Base-by-base conservation (phyloP, 2,888 invertebrate species). In the Spialia ferax region DNA sequence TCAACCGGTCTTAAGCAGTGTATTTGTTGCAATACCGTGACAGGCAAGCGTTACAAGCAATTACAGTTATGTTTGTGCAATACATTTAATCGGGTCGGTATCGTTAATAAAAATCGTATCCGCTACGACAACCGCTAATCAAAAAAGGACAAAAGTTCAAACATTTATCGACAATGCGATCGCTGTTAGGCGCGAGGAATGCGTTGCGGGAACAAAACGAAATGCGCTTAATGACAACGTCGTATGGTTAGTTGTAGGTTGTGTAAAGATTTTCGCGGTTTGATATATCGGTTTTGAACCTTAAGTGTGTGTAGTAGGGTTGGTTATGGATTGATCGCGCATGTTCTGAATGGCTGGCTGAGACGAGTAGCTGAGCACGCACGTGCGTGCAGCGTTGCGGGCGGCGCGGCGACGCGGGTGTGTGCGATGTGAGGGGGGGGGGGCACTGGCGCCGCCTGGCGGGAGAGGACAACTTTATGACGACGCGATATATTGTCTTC, bases 111-210 rank as follows among this genome's bases (percentile, higher is more conserved):
- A 85, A 85, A 85, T 80, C 77, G 77, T 83, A 84, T 77, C 78
- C 77, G 77, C 82, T 75, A 84, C 84, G 84, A 85, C 85, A 88
- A 88, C 88, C 85, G 87, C 87, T 89, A 89, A 89, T 91, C 84
- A 86, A 87, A 91, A 88, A 90, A 88, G 86, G 85, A 83, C 87
- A 86, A 91, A 89, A 92, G 91, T 91, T 92, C 89, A 91, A 90
- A 86, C 87, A 85, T 84, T 83, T 84, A 84, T 86, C 87, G 83
- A 83, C 84, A 81, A 85, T 85, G 83, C 82, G 80, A 85, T 87
- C 87, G 84, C 83, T 83, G 80, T 83, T 77, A 79, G 81, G 76
- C 72, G 77, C 77, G 74, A 78, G 82, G 86, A 88, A 91, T 91
- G 86, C 76, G 82, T 77, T 75, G 71, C 73, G 72, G 73, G 77